Base-by-base conservation (phyloP, 2,888 invertebrate genomes). In the Aromia moschata region DNA sequence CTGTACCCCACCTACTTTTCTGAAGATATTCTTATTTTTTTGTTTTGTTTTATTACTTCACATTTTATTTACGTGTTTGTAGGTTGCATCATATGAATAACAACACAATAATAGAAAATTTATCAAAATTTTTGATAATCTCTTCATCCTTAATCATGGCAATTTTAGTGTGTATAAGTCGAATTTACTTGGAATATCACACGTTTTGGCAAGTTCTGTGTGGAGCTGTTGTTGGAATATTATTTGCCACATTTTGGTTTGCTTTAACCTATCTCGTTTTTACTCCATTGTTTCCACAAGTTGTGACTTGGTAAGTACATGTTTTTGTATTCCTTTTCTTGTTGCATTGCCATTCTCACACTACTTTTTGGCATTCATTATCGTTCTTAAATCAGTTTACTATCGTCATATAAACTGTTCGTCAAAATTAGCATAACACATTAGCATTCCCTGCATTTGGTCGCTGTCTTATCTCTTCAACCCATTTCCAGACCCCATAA, bases 101-200 rank as follows among this genome's bases (percentile, higher is more conserved):
- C 76, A 91, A 90, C 75, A 89, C 89, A 73, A 85, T 91, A 72
- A 86, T 90, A 75, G 91, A 92, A 74, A 88, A 87, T 71, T 79
- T 91, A 68, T 91, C 92, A 86, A 85, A 89, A 75, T 83, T 87
- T 65, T 80, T 87, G 45, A 87, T 89, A 68, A 85, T 89, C 51
- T 83, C 85, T 33, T 83, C 85, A 40, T 89, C 88, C 69, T 76
- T 88, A 62, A 71, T 80, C 30, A 78, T 86, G 70, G 85, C 90
- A 11, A 65, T 85, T 45, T 79, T 88, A 64, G 89, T 90, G 47
- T 86, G 88, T 74, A 81, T 86, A 74, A 89, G 84, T 77, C 87
- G 95, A 75, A 89, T 95, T 59, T 96, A 96, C 79, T 84, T 96
- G 62, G 88, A 90, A 74, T 96, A 96, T 78, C 96, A 96, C 79